phyloP scores from a whole-genome alignment of 2,888 invertebrate genomes.

The Augochlorella aurata region DNA sequence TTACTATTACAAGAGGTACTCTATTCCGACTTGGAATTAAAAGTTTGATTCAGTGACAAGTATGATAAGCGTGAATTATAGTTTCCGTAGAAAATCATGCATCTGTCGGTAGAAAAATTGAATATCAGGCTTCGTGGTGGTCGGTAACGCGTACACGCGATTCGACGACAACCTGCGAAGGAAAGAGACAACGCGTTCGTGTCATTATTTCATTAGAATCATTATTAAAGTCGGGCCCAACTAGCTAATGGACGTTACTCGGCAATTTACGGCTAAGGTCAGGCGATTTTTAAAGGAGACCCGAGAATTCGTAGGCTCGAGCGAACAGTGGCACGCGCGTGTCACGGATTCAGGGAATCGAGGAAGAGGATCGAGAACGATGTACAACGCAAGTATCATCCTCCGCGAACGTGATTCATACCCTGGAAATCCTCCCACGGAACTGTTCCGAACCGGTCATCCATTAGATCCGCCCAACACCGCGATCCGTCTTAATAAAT shows the following conservation, averaged over 20 bases:
- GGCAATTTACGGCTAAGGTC: constrained; percentile 69
- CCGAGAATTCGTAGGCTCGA: constrained; percentile 36
- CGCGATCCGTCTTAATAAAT: too few species aligned
- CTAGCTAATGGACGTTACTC: constrained; percentile 67
- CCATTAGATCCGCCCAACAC: neutral
- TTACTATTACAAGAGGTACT: too few species aligned
- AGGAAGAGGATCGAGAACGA: neutral
- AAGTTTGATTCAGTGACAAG: too few species aligned
- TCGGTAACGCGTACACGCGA: constrained; percentile 29
- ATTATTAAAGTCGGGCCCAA: constrained; percentile 76
- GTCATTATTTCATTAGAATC: constrained; percentile 76
- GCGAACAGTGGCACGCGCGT: neutral
- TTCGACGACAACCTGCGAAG: constrained; percentile 63
- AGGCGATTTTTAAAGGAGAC: constrained; percentile 54
- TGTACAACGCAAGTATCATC: too few species aligned
- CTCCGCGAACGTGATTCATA: neutral
- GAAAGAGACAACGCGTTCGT: constrained; percentile 66
- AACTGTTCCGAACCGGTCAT: neutral
- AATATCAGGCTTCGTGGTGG: neutral
- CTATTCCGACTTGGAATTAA: too few species aligned
- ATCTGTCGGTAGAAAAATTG: neutral
- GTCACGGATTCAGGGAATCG: constrained; percentile 27
- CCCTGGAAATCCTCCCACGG: neutral
- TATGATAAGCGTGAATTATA: too few species aligned
- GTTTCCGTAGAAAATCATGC: too few species aligned